These are phyloP conservation scores for Lepus oiostolus DNA, from an alignment of 2,797 vertebrate genomes.

Conservation along the genomic window DNA sequence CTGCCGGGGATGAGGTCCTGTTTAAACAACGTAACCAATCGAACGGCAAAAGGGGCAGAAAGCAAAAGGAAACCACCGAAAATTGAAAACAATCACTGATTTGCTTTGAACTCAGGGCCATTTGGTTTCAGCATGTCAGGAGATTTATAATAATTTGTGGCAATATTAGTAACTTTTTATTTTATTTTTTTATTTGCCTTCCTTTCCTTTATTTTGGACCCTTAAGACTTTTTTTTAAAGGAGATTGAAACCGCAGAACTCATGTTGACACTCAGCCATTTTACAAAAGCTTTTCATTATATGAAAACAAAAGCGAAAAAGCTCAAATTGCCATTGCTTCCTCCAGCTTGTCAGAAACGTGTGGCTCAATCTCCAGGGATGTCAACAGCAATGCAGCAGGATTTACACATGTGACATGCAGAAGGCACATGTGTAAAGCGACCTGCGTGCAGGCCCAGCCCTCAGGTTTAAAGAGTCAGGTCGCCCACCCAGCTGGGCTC, in stretches of 20 bases:
- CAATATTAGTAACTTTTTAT: conserved; percentile 97
- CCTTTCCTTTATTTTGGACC: conserved; percentile 85
- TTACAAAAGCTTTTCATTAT: conserved; percentile 92
- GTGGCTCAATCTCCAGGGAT: conserved; percentile 85
- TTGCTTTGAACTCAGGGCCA: conserved; percentile 90
- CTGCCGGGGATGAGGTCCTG: conserved; percentile 96
- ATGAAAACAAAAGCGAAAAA: conserved; percentile 88
- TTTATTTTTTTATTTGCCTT: conserved; percentile 70
- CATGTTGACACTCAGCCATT: conserved; percentile 93
- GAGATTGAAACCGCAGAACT: conserved; percentile 98
- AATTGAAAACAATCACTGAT: conserved; percentile 94
- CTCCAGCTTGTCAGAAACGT: conserved; percentile 87
- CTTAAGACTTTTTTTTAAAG: conserved; percentile 88
- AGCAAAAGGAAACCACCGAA: conserved; percentile 95
- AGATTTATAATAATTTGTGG: conserved; percentile 99
- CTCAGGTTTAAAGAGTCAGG: conserved; percentile 78
- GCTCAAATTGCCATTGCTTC: conserved; percentile 90
- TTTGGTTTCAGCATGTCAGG: conserved; percentile 99
- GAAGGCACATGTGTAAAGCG: conserved; percentile 79
- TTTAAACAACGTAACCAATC: conserved; percentile 99
- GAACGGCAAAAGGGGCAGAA: conserved; percentile 98
- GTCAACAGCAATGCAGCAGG: conserved; percentile 71
- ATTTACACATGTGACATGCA: conserved; percentile 69
- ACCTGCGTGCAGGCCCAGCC: conserved; percentile 83
- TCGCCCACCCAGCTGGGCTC: conserved; percentile 73